A percentile compares a stretch with the other conserved stretches of the same genome.
These are phyloP conservation scores for Taurulus bubalis DNA, from an alignment of 2,113 vertebrate genomes.

Conservation along the genomic window DNA sequence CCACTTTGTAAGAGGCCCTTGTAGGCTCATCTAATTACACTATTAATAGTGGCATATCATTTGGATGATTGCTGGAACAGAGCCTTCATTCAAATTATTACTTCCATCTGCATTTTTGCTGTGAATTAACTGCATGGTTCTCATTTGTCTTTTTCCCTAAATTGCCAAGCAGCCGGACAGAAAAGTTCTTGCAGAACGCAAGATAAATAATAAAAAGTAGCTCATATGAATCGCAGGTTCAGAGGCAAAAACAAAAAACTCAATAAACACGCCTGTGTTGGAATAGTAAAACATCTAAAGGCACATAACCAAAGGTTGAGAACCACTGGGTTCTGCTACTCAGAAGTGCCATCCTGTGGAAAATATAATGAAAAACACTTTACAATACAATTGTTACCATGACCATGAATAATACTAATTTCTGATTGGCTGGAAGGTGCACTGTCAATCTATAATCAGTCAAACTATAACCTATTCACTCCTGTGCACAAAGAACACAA, in stretches of 20 bases:
- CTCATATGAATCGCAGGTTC: neutral
- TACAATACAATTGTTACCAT: neutral
- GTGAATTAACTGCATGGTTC: neutral
- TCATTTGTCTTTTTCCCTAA: neutral
- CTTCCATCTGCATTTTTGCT: neutral
- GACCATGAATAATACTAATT: neutral
- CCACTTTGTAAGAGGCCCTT: neutral
- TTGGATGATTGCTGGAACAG: neutral
- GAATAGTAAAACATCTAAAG: neutral
- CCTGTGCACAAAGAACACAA: neutral
- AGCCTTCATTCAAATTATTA: neutral
- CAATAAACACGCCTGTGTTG: neutral
- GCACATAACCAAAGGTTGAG: neutral
- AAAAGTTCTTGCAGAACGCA: neutral
- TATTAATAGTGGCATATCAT: neutral
- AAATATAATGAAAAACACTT: neutral
- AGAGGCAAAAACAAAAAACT: neutral
- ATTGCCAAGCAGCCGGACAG: no score
- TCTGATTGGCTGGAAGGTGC: neutral
- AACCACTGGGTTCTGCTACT: neutral
- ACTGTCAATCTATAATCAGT: neutral
- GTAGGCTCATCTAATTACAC: neutral
- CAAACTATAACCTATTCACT: neutral
- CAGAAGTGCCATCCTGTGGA: constrained; percentile 31
- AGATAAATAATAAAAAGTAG: neutral